Evolutionary conservation across 2,888 invertebrate species (phyloP), one percentile per base, ranked within the genome.

Genomic region (Noctua janthina): DNA sequence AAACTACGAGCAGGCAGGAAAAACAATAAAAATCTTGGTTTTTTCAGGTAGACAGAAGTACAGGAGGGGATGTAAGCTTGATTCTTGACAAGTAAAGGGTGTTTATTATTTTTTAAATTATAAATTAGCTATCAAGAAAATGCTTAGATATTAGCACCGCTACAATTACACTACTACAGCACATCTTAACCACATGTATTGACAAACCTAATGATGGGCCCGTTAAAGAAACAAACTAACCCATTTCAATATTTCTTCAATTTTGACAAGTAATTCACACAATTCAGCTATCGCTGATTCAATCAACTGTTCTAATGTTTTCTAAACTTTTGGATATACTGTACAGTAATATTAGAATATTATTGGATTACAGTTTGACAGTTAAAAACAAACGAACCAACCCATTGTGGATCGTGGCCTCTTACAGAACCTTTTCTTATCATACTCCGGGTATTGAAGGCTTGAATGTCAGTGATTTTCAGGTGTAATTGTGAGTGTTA

Each of bases 401-500:
- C 11, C 35, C 4, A 20, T 4, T 39, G 3, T 39, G 39, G 7
- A 11, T 39, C 49, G 17, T 20, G 15, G 51, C 72, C 13, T n/a
- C 17, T n/a, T 51, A 17, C 13, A 1, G 1, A 39, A 20, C 10
- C 39, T 39, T 20, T 39, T 13, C 35, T 39, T 39, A 20, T 39
- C 10, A 39, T 20, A 49, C 35, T 35, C 17, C 8, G 54, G 66
- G 4, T 78, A 35, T 8, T 8, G 4, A 46, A 46, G 23, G 5
- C 2, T 15, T 51, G 20, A 15, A 35, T 6, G 77, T 90, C 90
- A 94, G 69, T 96, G 96, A 35, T 88, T 51, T 82, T 97, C 97
- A 0, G 97, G 97, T 0, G 91, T 81, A 13, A 97, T 90, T 1
- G 86, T 91, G 2, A 97, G 91, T 0, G 87, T 82, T 20, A 94